A percentile compares a stretch with the other conserved stretches of the same genome.
Conservation (phyloP, 2,888 invertebrate genomes). For the Panzeria rudis region DNA sequence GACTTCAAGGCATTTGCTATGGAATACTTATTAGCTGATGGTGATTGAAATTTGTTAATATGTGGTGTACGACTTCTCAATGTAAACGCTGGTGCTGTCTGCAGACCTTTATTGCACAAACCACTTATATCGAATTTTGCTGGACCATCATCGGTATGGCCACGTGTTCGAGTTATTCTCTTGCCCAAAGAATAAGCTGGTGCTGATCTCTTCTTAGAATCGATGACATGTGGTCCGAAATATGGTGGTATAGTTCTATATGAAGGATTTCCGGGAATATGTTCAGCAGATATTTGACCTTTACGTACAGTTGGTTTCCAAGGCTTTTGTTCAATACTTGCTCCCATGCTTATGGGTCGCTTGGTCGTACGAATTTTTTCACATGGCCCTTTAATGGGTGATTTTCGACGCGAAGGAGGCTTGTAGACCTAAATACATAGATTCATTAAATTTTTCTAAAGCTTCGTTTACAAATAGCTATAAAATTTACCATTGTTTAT, state of each 20-base stretch:
- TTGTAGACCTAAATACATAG: conserved; percentile 46
- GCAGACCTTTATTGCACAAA: conserved; percentile 47
- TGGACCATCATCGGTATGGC: conserved; percentile 16
- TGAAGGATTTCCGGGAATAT: conserved; percentile 48
- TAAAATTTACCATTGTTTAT: neutral
- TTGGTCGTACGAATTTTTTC: conserved; percentile 24
- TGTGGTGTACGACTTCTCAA: conserved; percentile 45
- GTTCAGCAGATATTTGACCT: conserved; percentile 35
- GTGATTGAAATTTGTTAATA: conserved; percentile 25
- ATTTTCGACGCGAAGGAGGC: neutral
- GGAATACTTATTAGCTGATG: conserved; percentile 43
- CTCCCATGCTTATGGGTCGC: conserved; percentile 46
- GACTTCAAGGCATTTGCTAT: neutral
- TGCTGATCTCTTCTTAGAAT: conserved; percentile 63
- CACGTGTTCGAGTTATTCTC: neutral
- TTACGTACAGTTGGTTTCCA: conserved; percentile 54
- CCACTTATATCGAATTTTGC: conserved; percentile 48
- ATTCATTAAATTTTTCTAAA: neutral
- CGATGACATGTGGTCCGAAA: conserved; percentile 56
- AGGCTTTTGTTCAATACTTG: conserved; percentile 61
- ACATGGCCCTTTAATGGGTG: conserved; percentile 39
- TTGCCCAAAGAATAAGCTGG: conserved; percentile 63
- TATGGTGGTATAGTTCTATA: conserved; percentile 56
- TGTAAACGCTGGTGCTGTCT: conserved; percentile 50
- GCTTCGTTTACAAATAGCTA: neutral